A percentile compares a stretch with the other conserved stretches of the same genome.
Evolutionary conservation across 2,113 vertebrate species (phyloP).

Genomic region (Sinocyclocheilus anophthalmus): DNA sequence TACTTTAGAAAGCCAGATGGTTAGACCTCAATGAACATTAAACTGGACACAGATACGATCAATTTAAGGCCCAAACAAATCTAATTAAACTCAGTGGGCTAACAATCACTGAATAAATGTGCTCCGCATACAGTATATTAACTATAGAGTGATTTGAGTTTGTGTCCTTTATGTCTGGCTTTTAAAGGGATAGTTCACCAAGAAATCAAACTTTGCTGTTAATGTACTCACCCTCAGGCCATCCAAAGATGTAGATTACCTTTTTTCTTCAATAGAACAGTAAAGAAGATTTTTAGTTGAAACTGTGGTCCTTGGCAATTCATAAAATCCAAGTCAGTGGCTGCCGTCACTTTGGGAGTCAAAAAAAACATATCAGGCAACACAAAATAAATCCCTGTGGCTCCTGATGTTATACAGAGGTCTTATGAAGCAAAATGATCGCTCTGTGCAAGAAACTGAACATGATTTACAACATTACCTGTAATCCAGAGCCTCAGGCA

Average conservation of each 20-base stretch:
- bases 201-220: not conserved
- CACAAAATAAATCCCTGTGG: not conserved
- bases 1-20: conserved; percentile 2
- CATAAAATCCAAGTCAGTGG: too few relatives aligned
- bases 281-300: not conserved
- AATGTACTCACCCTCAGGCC: not conserved
- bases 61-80: not conserved
- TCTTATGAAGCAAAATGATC: not conserved
- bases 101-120: not conserved
- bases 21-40: not conserved
- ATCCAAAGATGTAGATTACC: not conserved
- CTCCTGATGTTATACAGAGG: not conserved
- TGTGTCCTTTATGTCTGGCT: not conserved
- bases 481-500: not conserved
- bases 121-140: not conserved
- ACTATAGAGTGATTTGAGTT: not conserved
- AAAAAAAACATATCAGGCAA: too few relatives aligned
- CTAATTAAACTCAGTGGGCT: conserved; percentile 26
- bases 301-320: not conserved
- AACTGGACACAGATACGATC: not conserved
- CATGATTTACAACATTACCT: not conserved
- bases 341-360: too few relatives aligned
- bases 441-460: not conserved
- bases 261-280: not conserved
- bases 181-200: not conserved